phyloP scores from a whole-genome alignment of 2,113 vertebrate genomes.

The Mirounga angustirostris region DNA sequence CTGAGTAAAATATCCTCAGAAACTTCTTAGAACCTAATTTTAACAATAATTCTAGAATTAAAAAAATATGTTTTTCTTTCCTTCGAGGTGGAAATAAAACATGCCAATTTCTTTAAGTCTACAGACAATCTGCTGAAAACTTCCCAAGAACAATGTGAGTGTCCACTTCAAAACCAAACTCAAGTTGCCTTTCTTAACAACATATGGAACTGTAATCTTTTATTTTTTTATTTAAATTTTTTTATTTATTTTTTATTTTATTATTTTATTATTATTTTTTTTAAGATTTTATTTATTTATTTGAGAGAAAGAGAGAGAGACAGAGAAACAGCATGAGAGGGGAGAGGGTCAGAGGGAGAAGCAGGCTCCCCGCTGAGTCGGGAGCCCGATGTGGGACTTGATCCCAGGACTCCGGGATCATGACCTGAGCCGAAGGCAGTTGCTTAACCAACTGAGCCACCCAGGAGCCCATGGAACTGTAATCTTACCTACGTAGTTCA shows the following conservation, averaged over 20 bases:
- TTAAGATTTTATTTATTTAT: too few relatives aligned
- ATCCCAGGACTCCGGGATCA: too few relatives aligned
- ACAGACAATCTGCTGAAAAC: background rate
- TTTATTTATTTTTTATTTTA: too few relatives aligned
- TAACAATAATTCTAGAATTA: constrained; percentile 16
- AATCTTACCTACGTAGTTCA: background rate
- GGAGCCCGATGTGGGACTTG: too few relatives aligned
- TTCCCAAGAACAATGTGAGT: background rate
- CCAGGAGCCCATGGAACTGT: background rate
- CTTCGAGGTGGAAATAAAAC: constrained; percentile 30
- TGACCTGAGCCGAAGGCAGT: too few relatives aligned
- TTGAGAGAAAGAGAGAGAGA: too few relatives aligned
- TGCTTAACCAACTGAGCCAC: too few relatives aligned
- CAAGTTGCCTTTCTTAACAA: background rate
- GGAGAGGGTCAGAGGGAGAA: too few relatives aligned
- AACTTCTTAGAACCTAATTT: background rate
- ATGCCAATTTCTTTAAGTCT: background rate
- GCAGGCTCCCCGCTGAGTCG: too few relatives aligned
- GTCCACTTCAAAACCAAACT: background rate
- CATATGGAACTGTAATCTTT: background rate
- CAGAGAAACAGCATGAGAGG: too few relatives aligned
- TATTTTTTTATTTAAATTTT: too few relatives aligned
- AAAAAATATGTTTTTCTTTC: background rate
- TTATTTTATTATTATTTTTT: too few relatives aligned
- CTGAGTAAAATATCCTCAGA: constrained; percentile 19